phyloP scores from a whole-genome alignment of 1,140 invertebrate species.

The Zaprionus nigranus region DNA sequence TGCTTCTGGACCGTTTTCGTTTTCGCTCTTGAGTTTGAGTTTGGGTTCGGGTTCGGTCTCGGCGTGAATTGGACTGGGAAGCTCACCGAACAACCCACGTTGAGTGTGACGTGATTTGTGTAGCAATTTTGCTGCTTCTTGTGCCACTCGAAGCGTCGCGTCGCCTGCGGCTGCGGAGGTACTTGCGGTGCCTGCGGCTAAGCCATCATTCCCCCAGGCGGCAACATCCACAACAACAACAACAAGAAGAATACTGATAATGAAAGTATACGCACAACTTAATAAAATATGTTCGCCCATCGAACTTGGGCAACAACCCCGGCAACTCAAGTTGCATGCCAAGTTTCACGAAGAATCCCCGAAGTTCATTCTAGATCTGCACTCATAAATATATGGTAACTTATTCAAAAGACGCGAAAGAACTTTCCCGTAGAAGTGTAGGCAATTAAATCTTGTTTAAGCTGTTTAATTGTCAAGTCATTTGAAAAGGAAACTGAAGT shows the following conservation, averaged over 20 bases:
- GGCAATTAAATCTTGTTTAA: not conserved
- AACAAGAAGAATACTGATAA: not conserved
- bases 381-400: conserved; percentile 1
- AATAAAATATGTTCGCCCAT: conserved; percentile 16
- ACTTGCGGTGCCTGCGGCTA: conserved; percentile 4
- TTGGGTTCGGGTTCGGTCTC: not conserved
- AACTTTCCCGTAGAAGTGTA: not conserved
- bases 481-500: not conserved
- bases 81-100: conserved; percentile 17
- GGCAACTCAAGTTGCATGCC: not conserved
- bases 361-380: not conserved
- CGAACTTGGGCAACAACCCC: not conserved
- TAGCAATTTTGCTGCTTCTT: conserved; percentile 42
- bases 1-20: conserved; percentile 14
- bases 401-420: not conserved
- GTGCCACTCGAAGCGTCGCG: conserved; percentile 18
- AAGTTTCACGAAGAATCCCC: not conserved
- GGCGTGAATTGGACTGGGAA: no score
- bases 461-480: not conserved
- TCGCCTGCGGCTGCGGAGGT: not conserved
- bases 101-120: conserved; percentile 67
- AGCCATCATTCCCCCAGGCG: conserved; percentile 14
- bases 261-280: conserved; percentile 17
- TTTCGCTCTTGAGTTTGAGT: conserved; percentile 17
- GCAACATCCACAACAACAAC: not conserved